Conservation (phyloP, 64 coral and sea anemone species). For the Dendrophyllia cribrosa region DNA sequence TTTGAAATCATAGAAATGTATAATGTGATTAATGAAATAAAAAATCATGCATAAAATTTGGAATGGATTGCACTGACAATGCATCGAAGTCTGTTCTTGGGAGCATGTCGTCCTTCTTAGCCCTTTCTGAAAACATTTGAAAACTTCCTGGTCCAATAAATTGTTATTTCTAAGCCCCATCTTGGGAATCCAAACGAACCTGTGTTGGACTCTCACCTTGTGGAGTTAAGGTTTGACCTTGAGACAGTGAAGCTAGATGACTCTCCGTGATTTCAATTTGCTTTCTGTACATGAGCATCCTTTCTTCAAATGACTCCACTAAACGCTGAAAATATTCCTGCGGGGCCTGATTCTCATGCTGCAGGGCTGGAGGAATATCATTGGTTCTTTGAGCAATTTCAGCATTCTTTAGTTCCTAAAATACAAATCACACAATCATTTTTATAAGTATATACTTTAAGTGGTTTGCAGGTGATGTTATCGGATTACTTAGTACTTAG, state of each 20-base stretch:
- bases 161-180: background rate
- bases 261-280: constrained; percentile 98
- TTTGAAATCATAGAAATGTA: too few species aligned
- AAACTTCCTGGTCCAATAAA: too few species aligned
- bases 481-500: background rate
- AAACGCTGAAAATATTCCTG: constrained; percentile 93
- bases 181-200: background rate
- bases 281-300: constrained; percentile 93
- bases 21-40: too few species aligned
- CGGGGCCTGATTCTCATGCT: constrained; percentile 94
- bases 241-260: constrained; percentile 85
- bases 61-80: too few species aligned
- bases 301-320: constrained; percentile 97
- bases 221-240: constrained; percentile 91
- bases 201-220: constrained; percentile 75
- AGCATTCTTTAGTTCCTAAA: constrained; percentile 95
- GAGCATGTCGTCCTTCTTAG: too few species aligned
- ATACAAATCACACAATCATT: background rate
- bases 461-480: background rate
- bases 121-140: too few species aligned
- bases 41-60: too few species aligned
- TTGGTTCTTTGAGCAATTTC: constrained; percentile 95
- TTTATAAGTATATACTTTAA: background rate
- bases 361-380: constrained; percentile 87
- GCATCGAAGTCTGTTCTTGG: too few species aligned